These are phyloP conservation scores for Galagoides demidoff DNA, from an alignment of 2,797 vertebrate genomes.

Conservation along the genomic window DNA sequence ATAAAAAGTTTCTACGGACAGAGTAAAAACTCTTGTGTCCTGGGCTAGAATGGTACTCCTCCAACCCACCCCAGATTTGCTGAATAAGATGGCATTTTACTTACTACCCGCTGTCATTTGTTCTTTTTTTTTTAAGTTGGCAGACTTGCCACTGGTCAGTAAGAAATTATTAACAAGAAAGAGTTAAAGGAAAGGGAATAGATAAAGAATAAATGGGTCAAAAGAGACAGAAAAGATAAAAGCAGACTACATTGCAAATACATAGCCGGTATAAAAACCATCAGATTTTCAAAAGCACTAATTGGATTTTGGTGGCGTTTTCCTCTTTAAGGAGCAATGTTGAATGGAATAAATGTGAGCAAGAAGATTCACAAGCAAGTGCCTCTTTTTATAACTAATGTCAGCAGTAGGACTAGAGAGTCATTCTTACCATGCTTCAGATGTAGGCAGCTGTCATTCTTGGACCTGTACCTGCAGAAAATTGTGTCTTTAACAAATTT, in stretches of 20 bases:
- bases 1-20: not conserved
- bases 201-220: not conserved
- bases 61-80: not conserved
- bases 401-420: conserved; percentile 88
- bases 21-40: not conserved
- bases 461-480: conserved; percentile 99
- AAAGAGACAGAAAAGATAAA: conserved; percentile 36
- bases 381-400: conserved; percentile 77
- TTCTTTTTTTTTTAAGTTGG: conserved; percentile 67
- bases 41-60: not conserved
- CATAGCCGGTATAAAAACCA: conserved; percentile 88
- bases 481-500: conserved; percentile 94
- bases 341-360: not conserved
- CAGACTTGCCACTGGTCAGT: conserved; percentile 81
- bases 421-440: conserved; percentile 99
- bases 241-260: conserved; percentile 18
- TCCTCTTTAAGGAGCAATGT: conserved; percentile 15
- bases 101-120: not conserved
- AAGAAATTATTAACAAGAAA: conserved; percentile 68
- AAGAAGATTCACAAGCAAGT: conserved; percentile 71
- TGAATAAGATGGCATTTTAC: not conserved
- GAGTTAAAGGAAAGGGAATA: not conserved
- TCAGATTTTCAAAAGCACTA: conserved; percentile 69
- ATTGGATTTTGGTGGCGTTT: not conserved
- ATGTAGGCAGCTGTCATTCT: conserved; percentile 99